Conservation (phyloP, 2,888 invertebrate genomes). For the Neoascia interrupta region DNA sequence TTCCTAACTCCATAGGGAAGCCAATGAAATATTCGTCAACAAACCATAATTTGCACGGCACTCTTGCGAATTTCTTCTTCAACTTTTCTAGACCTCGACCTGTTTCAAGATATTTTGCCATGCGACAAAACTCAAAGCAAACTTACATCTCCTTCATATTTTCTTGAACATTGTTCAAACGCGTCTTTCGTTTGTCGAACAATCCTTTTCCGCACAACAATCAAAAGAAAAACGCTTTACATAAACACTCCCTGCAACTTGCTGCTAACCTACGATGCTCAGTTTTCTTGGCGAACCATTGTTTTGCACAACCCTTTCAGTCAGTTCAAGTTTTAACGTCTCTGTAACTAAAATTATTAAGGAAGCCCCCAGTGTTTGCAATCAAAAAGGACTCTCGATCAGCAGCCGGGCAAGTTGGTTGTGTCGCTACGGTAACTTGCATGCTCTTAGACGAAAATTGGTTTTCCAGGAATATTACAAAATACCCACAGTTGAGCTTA, state of each 20-base stretch:
- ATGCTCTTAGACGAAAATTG: not conserved
- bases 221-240: conserved; percentile 31
- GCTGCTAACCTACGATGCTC: conserved; percentile 2
- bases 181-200: conserved; percentile 1
- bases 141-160: not conserved
- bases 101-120: conserved; percentile 5
- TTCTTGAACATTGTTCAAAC: conserved; percentile 18
- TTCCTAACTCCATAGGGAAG: conserved; percentile 1
- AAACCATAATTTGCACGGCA: not conserved
- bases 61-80: not conserved
- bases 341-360: conserved; percentile 41
- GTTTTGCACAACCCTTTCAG: too few relatives aligned
- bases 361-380: conserved; percentile 31
- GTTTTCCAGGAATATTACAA: not conserved
- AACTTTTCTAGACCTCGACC: not conserved
- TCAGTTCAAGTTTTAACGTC: conserved; percentile 32
- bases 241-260: conserved; percentile 28
- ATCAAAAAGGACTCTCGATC: too few relatives aligned
- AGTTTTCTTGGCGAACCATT: too few relatives aligned
- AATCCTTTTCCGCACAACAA: conserved; percentile 30
- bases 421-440: too few relatives aligned
- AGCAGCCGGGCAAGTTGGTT: too few relatives aligned
- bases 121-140: conserved; percentile 1
- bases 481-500: too few relatives aligned
- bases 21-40: not conserved